Percentiles rank a stretch among this genome's conserved stretches.
phyloP scores from a whole-genome alignment of 2,797 vertebrate genomes.

The Aeoliscus strigatus region DNA sequence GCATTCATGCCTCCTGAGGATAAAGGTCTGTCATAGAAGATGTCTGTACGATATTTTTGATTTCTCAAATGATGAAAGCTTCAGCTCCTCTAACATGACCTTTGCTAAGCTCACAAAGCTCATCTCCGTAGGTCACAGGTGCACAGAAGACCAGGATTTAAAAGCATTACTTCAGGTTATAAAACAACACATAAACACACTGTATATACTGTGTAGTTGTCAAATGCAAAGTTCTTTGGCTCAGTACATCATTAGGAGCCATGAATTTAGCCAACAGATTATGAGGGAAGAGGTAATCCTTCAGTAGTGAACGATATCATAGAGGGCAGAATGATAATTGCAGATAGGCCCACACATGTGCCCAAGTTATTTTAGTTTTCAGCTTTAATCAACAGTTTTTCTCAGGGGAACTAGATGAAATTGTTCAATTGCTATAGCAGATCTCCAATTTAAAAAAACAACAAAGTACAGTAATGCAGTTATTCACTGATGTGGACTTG shows the following conservation, averaged over 20 bases:
- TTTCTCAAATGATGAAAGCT: constrained; percentile 30
- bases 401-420: no score
- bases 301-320: constrained; percentile 2
- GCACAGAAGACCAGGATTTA: constrained; percentile 1
- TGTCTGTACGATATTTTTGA: constrained; percentile 13
- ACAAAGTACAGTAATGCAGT: no score
- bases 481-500: no score
- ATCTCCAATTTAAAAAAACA: no score
- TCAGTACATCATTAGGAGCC: constrained; percentile 12
- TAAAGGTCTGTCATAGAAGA: constrained; percentile 36
- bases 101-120: constrained; percentile 17
- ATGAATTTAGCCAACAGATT: constrained; percentile 3
- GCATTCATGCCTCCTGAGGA: constrained; percentile 37
- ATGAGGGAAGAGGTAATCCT: not conserved
- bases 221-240: constrained; percentile 2
- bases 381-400: no score
- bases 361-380: not conserved
- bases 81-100: constrained; percentile 1
- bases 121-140: constrained; percentile 13
- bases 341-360: not conserved
- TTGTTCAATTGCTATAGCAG: no score
- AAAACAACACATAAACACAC: not conserved
- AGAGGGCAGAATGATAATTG: not conserved
- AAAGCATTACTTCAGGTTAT: constrained; percentile 9
- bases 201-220: not conserved